These are phyloP conservation scores for Ceratitis capitata DNA, from an alignment of 1,140 invertebrate species.

Conservation along the genomic window DNA sequence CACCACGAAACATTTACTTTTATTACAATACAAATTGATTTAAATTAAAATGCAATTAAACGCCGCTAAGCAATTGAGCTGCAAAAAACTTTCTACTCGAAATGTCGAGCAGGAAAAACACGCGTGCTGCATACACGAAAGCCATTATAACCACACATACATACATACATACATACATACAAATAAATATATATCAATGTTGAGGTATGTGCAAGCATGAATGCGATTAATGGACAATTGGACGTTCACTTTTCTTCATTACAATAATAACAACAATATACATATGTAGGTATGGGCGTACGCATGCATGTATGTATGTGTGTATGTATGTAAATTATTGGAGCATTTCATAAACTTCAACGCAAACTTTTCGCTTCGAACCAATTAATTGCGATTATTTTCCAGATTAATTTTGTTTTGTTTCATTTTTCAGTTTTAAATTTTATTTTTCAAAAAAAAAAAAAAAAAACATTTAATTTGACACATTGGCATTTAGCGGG, in stretches of 20 bases:
- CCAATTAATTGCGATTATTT: conserved; percentile 7
- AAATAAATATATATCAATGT: too few species aligned
- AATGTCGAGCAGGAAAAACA: conserved; percentile 26
- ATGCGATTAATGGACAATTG: too few species aligned
- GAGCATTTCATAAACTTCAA: not conserved
- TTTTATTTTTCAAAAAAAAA: too few species aligned
- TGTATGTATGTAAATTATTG: not conserved
- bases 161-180: not conserved
- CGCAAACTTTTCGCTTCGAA: not conserved
- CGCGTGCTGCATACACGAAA: not conserved
- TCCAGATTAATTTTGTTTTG: not conserved
- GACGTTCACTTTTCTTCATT: conserved; percentile 11
- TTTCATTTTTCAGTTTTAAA: not conserved
- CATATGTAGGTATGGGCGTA: not conserved
- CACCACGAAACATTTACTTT: not conserved
- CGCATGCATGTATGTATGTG: not conserved
- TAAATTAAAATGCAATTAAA: conserved; percentile 27
- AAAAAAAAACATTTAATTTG: too few species aligned
- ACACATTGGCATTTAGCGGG: too few species aligned
- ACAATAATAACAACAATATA: not conserved
- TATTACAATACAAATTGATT: conserved; percentile 11
- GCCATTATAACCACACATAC: not conserved
- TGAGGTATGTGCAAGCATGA: too few species aligned
- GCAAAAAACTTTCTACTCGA: conserved; percentile 23
- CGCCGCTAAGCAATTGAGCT: not conserved